These are phyloP conservation scores for Eupithecia centaureata DNA, from an alignment of 2,888 invertebrate species.

Conservation along the genomic window DNA sequence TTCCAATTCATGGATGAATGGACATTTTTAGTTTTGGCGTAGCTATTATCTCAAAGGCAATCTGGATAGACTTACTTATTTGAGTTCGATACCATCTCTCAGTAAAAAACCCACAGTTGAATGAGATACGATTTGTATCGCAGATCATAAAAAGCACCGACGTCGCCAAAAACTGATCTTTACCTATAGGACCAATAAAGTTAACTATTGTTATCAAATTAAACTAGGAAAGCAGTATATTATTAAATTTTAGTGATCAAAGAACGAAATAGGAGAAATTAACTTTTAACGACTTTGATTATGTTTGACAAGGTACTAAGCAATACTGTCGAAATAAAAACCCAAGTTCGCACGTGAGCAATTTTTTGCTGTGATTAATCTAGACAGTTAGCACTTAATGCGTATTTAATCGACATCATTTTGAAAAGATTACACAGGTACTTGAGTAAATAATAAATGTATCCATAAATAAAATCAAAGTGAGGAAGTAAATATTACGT, in stretches of 20 bases:
- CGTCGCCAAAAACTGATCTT: no score
- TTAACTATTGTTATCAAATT: background rate
- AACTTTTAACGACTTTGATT: slow-evolving; percentile 1
- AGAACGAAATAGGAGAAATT: background rate
- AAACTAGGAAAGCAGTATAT: background rate
- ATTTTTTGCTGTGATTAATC: slow-evolving; percentile 24
- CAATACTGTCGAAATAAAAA: background rate
- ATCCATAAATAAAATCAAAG: slow-evolving; percentile 51
- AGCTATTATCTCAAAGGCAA: background rate
- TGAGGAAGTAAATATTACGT: slow-evolving; percentile 68
- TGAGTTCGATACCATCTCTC: background rate
- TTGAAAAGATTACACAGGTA: slow-evolving; percentile 20
- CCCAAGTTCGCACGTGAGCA: slow-evolving; percentile 13
- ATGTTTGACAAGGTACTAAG: background rate
- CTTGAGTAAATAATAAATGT: slow-evolving; percentile 24
- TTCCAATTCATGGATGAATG: background rate
- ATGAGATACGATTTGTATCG: slow-evolving; percentile 2
- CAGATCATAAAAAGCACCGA: slow-evolving; percentile 5
- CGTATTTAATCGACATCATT: slow-evolving; percentile 29
- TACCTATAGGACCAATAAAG: background rate
- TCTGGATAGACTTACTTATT: background rate
- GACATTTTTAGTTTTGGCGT: background rate
- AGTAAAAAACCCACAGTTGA: background rate
- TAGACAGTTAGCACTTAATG: slow-evolving; percentile 26
- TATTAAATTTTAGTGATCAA: background rate